Conservation (phyloP, 1,140 invertebrate genomes). For the Diabrotica undecimpunctata region DNA sequence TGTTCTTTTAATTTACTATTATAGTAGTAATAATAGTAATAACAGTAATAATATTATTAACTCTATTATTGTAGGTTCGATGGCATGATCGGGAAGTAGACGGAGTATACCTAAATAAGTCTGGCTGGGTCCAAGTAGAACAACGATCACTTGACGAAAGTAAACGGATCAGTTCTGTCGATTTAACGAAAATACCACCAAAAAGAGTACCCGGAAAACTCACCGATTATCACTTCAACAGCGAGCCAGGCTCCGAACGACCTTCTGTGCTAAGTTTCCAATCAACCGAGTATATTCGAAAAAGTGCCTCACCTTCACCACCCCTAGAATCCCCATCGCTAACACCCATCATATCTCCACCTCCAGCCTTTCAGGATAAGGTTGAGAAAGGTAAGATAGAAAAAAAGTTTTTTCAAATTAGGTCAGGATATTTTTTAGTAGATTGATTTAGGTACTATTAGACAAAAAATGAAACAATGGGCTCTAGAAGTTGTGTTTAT, state of each 20-base stretch:
- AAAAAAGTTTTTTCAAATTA: constrained; percentile 16
- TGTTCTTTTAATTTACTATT: too few species aligned
- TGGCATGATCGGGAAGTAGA: constrained; percentile 61
- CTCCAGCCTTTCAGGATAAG: constrained; percentile 58
- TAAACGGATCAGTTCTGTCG: constrained; percentile 47
- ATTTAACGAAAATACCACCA: constrained; percentile 43
- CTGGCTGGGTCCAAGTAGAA: constrained; percentile 60
- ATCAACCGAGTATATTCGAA: constrained; percentile 43
- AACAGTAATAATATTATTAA: too few species aligned
- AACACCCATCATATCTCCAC: constrained; percentile 60
- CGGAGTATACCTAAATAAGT: constrained; percentile 56
- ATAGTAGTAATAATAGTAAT: too few species aligned
- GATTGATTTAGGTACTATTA: too few species aligned
- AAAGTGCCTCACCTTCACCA: constrained; percentile 47
- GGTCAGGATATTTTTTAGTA: too few species aligned
- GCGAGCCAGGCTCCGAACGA: constrained; percentile 52
- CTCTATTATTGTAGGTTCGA: constrained; percentile 28
- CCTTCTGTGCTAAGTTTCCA: constrained; percentile 43
- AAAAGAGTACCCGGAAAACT: constrained; percentile 43
- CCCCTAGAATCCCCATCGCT: constrained; percentile 52
- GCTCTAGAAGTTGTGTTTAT: too few species aligned
- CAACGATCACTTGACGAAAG: constrained; percentile 57
- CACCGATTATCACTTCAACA: constrained; percentile 57
- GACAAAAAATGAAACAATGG: too few species aligned
- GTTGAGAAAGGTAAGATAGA: constrained; percentile 30